These are phyloP conservation scores for Artibeus jamaicensis DNA, from an alignment of 2,797 vertebrate species.

Conservation along the genomic window DNA sequence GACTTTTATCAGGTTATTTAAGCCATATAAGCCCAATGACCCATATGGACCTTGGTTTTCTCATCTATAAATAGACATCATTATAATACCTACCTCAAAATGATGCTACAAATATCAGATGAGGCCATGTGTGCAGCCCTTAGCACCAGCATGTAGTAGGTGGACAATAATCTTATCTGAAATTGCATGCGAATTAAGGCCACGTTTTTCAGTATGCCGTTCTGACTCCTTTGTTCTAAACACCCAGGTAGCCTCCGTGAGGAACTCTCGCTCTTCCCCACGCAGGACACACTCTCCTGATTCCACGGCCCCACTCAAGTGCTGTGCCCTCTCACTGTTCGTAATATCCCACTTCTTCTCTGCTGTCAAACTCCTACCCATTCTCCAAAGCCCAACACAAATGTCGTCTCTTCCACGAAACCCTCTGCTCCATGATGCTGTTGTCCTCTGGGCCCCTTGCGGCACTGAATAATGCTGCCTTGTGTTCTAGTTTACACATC, in stretches of 20 bases:
- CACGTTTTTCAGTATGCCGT: not conserved
- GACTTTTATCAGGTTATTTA: not conserved
- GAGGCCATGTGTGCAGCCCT: not conserved
- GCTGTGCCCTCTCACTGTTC: not conserved
- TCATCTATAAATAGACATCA: not conserved
- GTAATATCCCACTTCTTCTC: not conserved
- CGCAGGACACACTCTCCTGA: not conserved
- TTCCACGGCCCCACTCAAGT: not conserved
- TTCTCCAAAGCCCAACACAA: not conserved
- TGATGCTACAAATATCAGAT: not conserved
- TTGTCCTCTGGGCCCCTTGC: not conserved
- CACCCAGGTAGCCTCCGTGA: not conserved
- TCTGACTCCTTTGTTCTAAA: not conserved
- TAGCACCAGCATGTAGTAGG: not conserved
- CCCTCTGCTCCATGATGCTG: not conserved
- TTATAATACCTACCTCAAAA: not conserved
- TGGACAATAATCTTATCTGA: not conserved
- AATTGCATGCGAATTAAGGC: not conserved
- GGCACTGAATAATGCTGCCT: not conserved
- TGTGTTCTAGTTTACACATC: not conserved
- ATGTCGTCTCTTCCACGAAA: not conserved
- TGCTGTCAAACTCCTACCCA: not conserved
- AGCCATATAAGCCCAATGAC: not conserved
- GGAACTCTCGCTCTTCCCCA: not conserved
- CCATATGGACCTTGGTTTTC: not conserved